These are phyloP conservation scores for Passer montanus DNA, from an alignment of 2,113 vertebrate species.

Conservation along the genomic window DNA sequence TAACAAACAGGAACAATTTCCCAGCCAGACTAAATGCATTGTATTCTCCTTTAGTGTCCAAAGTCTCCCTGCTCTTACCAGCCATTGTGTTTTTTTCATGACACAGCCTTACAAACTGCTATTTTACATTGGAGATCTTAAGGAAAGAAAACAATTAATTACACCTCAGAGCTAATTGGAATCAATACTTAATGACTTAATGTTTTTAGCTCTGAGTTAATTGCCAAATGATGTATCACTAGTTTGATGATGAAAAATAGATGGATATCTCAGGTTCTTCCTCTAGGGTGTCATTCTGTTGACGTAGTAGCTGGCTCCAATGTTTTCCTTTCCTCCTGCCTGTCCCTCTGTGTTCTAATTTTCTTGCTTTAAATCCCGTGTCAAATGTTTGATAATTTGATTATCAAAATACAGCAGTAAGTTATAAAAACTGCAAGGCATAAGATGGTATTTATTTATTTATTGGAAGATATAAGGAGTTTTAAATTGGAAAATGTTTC, in stretches of 20 bases:
- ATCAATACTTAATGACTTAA: conserved; percentile 69
- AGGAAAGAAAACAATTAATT: conserved; percentile 67
- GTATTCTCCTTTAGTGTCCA: not conserved
- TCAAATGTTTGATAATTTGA: not conserved
- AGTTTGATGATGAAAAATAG: conserved; percentile 42
- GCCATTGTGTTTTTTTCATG: not conserved
- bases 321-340: not conserved
- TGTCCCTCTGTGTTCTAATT: not conserved
- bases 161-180: conserved; percentile 64
- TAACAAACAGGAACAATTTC: not conserved
- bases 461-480: not conserved
- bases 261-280: conserved; percentile 53
- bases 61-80: not conserved
- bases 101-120: not conserved
- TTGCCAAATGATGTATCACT: conserved; percentile 69
- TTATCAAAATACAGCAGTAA: not conserved
- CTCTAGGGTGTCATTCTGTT: conserved; percentile 27
- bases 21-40: not conserved
- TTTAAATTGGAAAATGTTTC: not conserved
- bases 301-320: not conserved
- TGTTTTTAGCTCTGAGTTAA: conserved; percentile 65
- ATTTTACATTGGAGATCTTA: not conserved
- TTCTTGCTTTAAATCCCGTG: not conserved
- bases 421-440: not conserved
- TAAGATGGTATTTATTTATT: not conserved